Base-by-base conservation (phyloP, 2,797 vertebrate species). In the Pygocentrus nattereri region DNA sequence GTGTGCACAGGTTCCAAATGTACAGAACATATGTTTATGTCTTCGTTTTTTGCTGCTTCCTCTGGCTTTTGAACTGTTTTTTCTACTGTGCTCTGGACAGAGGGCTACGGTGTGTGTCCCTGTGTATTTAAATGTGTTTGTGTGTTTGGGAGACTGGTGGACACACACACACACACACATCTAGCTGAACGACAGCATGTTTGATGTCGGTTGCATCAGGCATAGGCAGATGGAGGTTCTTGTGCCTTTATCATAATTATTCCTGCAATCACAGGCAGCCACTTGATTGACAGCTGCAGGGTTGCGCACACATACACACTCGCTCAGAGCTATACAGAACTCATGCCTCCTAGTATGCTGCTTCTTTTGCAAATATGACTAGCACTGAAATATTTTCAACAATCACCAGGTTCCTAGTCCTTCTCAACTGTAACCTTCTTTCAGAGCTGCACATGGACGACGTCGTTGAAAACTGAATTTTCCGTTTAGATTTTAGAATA, bases 121-220 rank as follows among this genome's bases (percentile, higher is more conserved):
- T 58, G 21, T 12, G n/a, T 15, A 16, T 69, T 13, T 30, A 50
- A 30, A n/a, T 23, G 38, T 65, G 6, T 77, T 59, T 89, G 85
- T 91, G 90, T 73, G 83, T 91, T 74, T 82, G 85, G 84, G 78
- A 78, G 79, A 83, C 82, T 88, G 88, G 82, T 85, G 49, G 80
- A 76, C 82, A 54, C 75, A 81, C 70, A 65, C 78, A 81, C 74
- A 67, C 70, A 80, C 31, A 62, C 27, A 25, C 41, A 44, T n/a
- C 82, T 21, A 82, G 84, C 76, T 58, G 80, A 81, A 84, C 78
- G 84, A 82, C 87, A 85, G 83, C 23, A 71, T 81, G 79, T 89
- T 87, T 86, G 84, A 90, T 86, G 82, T 80, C 73, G 15, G 79
- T 87, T 87, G 87, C 83, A 88, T 88, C 84, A 85, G 79, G 38